A percentile compares a stretch with the other conserved stretches of the same genome.
Evolutionary conservation across 2,113 vertebrate species (phyloP).

Genomic region (Pitta sordida): DNA sequence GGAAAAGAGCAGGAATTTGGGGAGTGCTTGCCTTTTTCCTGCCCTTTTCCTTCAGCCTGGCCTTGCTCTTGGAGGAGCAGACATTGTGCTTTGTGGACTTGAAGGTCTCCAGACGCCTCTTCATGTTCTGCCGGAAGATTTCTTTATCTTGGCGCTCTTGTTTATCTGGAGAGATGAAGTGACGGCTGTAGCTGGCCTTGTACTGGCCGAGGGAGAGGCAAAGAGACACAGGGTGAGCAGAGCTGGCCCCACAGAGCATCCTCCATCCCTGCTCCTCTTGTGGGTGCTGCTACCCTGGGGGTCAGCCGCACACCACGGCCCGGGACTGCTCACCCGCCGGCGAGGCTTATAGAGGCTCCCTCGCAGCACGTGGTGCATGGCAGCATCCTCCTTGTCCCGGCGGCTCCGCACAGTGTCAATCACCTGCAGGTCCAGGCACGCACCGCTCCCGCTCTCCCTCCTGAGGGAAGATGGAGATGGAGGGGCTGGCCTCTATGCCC

Average conservation of each 20-base stretch:
- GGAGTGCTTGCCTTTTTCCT: constrained; percentile 82
- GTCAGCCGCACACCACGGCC: not conserved
- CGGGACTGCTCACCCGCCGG: constrained; percentile 73
- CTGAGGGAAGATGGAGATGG: constrained; percentile 34
- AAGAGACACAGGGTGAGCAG: constrained; percentile 67
- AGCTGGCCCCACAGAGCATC: not conserved
- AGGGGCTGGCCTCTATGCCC: not conserved
- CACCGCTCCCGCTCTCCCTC: constrained; percentile 91
- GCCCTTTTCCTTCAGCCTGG: constrained; percentile 86
- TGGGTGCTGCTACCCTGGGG: not conserved
- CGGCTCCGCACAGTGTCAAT: constrained; percentile 90
- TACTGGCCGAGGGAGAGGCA: constrained; percentile 78
- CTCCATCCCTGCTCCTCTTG: constrained; percentile 11
- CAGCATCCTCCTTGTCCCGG: constrained; percentile 87
- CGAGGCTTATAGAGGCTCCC: constrained; percentile 94
- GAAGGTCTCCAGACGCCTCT: constrained; percentile 90
- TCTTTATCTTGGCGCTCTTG: constrained; percentile 93
- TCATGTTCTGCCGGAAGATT: constrained; percentile 97
- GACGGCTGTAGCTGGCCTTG: constrained; percentile 93
- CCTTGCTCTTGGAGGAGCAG: constrained; percentile 80
- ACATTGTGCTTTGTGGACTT: constrained; percentile 86
- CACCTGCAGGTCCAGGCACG: constrained; percentile 93
- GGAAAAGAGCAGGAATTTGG: not conserved
- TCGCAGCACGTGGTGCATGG: constrained; percentile 89
- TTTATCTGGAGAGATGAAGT: constrained; percentile 90